These are phyloP conservation scores for Nesometra sesokonis DNA, from an alignment of 35 echinoderm and acorn worm species.

Conservation along the genomic window DNA sequence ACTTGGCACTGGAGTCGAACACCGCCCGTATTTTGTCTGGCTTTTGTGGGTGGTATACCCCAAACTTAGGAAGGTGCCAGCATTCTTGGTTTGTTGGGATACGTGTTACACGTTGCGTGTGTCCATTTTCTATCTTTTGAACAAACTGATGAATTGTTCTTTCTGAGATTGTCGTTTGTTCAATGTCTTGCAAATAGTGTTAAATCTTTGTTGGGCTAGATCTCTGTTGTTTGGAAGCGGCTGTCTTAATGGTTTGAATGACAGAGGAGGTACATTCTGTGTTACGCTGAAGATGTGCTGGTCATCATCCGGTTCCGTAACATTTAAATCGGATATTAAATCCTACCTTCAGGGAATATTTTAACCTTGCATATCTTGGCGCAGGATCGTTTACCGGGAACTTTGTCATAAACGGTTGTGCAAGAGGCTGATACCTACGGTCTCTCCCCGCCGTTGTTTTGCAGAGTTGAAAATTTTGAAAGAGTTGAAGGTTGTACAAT, in stretches of 20 bases:
- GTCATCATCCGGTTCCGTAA: no score
- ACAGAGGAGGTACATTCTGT: background rate
- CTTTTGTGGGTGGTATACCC: constrained; percentile 34
- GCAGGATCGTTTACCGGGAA: no score
- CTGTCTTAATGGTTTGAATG: background rate
- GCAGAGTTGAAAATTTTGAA: no score
- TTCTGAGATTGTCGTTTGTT: background rate
- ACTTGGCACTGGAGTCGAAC: constrained; percentile 19
- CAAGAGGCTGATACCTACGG: no score
- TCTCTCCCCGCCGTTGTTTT: no score
- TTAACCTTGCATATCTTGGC: no score
- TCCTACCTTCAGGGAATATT: no score
- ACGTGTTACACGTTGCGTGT: background rate
- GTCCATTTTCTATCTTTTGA: constrained; percentile 1
- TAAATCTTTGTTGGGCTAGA: background rate
- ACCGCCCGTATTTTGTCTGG: constrained; percentile 21
- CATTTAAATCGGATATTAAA: no score
- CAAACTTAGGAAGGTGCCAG: constrained; percentile 26
- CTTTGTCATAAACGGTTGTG: no score
- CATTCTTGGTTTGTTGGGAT: background rate
- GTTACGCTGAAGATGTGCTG: no score
- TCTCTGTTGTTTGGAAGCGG: background rate
- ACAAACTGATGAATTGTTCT: constrained; percentile 8
- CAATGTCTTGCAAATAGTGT: background rate
- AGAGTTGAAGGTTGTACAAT: no score